Percentiles rank a stretch among this genome's conserved stretches.
Evolutionary conservation across 2,797 vertebrate genomes (phyloP).

Genomic region (Coregonus sp.): DNA sequence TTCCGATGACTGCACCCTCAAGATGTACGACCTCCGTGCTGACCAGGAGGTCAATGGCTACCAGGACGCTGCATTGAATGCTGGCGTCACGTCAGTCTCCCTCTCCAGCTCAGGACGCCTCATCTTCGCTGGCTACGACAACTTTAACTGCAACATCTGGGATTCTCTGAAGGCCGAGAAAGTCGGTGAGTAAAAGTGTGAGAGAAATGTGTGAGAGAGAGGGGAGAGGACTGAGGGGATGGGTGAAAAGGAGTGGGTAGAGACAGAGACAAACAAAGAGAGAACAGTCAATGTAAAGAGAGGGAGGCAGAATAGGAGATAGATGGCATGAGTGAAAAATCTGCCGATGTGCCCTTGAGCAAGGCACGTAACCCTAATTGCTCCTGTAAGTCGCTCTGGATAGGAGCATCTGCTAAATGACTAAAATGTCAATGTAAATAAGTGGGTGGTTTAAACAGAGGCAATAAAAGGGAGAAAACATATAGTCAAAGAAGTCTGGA

Average conservation of each 20-base stretch:
- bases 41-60: conserved; percentile 77
- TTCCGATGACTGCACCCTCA: conserved; percentile 90
- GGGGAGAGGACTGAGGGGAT: not conserved
- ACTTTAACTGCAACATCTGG: conserved; percentile 99
- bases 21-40: conserved; percentile 86
- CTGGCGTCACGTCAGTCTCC: conserved; percentile 76
- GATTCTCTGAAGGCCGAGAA: conserved; percentile 81
- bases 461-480: not conserved
- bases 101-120: conserved; percentile 82
- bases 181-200: conserved; percentile 68
- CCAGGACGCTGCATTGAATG: conserved; percentile 64
- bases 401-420: too few species aligned
- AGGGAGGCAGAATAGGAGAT: not conserved
- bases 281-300: too few species aligned
- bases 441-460: not conserved
- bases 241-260: not conserved
- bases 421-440: too few species aligned
- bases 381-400: too few species aligned
- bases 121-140: conserved; percentile 90
- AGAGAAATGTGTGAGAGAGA: not conserved
- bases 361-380: too few species aligned
- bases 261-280: not conserved
- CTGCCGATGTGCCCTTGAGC: too few species aligned
- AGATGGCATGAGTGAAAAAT: not conserved
- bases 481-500: not conserved